Evolutionary conservation across 2,797 vertebrate species (phyloP).

Genomic region (Hydrolagus colliei): DNA sequence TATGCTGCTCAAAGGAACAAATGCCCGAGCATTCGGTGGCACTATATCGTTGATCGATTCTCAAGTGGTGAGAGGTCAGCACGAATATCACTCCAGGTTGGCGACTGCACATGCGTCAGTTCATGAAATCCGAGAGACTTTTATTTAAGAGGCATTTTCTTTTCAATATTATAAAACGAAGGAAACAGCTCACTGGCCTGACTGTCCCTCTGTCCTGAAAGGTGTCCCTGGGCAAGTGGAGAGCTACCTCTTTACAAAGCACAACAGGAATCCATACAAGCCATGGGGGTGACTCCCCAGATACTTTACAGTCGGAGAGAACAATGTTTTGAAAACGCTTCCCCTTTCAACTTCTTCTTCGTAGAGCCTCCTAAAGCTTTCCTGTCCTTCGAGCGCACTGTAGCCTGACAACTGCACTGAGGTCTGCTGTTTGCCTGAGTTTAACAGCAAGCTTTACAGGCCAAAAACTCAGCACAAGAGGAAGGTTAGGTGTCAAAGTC

Average conservation of each 20-base stretch:
- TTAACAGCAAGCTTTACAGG: neutral
- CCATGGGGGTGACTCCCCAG: neutral
- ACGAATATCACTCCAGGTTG: neutral
- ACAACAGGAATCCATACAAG: neutral
- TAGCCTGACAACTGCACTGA: neutral
- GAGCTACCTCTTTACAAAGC: neutral
- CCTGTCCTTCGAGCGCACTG: no score
- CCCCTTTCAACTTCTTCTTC: neutral
- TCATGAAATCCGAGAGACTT: neutral
- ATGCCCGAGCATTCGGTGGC: no score
- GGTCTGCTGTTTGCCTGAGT: neutral
- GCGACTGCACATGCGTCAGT: neutral
- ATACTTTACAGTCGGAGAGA: neutral
- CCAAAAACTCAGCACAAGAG: neutral
- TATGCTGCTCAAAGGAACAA: no score
- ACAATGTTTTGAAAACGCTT: neutral
- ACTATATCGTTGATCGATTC: no score
- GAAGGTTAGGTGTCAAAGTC: neutral
- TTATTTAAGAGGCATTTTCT: neutral
- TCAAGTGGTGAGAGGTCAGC: neutral
- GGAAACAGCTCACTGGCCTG: neutral
- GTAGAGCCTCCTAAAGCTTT: no score
- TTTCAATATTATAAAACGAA: slow-evolving; percentile 8
- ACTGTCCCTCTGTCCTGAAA: no score
- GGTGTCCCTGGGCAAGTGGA: neutral